A percentile compares a stretch with the other conserved stretches of the same genome.
Conservation (phyloP, 1,140 invertebrate species). For the Gyrodactylus salaris region DNA sequence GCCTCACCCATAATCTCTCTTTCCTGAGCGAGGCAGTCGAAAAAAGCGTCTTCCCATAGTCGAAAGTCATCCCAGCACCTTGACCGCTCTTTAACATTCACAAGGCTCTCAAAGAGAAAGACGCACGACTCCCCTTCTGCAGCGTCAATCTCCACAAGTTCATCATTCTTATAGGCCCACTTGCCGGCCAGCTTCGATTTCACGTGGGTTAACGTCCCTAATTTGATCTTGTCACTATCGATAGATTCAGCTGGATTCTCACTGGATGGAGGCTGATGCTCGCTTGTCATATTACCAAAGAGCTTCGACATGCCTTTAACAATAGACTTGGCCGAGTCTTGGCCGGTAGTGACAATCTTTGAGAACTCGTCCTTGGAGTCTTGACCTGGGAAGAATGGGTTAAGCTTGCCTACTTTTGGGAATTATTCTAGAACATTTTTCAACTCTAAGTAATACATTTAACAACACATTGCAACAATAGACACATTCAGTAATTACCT, state of each 20-base stretch:
- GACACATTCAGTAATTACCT: not conserved
- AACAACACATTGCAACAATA: not conserved
- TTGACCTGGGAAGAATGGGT: not conserved
- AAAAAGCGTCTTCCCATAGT: slow-evolving; percentile 94
- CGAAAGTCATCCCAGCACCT: slow-evolving; percentile 96
- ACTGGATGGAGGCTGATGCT: not conserved
- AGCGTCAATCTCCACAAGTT: not conserved
- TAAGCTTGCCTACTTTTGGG: not conserved
- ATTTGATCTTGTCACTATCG: not conserved
- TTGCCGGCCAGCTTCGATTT: not conserved
- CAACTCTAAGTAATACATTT: not conserved
- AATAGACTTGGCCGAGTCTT: not conserved
- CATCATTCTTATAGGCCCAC: not conserved
- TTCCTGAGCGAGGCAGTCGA: slow-evolving; percentile 92
- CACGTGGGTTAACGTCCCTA: not conserved
- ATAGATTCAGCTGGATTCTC: not conserved
- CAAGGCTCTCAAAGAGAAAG: slow-evolving; percentile 55
- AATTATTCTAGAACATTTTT: not conserved
- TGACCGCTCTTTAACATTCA: slow-evolving; percentile 33
- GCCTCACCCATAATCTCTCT: slow-evolving; percentile 94
- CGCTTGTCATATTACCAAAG: not conserved
- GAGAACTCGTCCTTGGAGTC: not conserved
- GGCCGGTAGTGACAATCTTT: not conserved
- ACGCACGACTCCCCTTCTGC: slow-evolving; percentile 34
- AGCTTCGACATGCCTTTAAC: not conserved